These are phyloP conservation scores for Drymonia ruficornis DNA, from an alignment of 2,888 invertebrate genomes.

Conservation along the genomic window DNA sequence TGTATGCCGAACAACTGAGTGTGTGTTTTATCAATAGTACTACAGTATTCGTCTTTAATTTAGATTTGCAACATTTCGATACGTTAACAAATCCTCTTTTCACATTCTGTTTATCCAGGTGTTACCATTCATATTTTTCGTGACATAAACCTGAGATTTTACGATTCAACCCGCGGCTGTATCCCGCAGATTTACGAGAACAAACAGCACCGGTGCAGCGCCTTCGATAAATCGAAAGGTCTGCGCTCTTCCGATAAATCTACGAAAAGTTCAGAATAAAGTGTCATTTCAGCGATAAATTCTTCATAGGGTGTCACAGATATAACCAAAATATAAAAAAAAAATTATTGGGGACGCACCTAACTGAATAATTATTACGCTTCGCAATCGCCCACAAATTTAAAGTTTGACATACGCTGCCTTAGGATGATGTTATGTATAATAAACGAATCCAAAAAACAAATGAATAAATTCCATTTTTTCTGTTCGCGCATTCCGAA, in stretches of 20 bases:
- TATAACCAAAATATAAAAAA: no score
- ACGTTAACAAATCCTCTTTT: conserved; percentile 7
- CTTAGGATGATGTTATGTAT: background rate
- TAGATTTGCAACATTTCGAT: background rate
- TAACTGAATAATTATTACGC: no score
- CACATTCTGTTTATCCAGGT: conserved; percentile 25
- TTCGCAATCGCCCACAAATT: background rate
- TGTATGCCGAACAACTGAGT: no score
- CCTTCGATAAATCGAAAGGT: conserved; percentile 21
- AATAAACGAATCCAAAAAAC: no score
- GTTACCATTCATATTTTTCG: conserved; percentile 24
- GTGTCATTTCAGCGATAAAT: conserved; percentile 51
- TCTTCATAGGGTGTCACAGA: conserved; percentile 14
- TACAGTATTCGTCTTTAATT: no score
- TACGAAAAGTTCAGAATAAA: conserved; percentile 47
- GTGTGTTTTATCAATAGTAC: no score
- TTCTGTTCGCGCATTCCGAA: background rate
- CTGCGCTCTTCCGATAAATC: conserved; percentile 39
- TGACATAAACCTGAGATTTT: conserved; percentile 21
- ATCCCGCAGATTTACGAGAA: conserved; percentile 43
- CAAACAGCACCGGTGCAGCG: conserved; percentile 41
- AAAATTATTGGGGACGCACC: no score
- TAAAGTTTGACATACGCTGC: background rate
- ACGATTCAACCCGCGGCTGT: conserved; percentile 32
- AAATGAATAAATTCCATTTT: no score